phyloP scores from a whole-genome alignment of 1,140 invertebrate genomes.

The Telenomus remus region DNA sequence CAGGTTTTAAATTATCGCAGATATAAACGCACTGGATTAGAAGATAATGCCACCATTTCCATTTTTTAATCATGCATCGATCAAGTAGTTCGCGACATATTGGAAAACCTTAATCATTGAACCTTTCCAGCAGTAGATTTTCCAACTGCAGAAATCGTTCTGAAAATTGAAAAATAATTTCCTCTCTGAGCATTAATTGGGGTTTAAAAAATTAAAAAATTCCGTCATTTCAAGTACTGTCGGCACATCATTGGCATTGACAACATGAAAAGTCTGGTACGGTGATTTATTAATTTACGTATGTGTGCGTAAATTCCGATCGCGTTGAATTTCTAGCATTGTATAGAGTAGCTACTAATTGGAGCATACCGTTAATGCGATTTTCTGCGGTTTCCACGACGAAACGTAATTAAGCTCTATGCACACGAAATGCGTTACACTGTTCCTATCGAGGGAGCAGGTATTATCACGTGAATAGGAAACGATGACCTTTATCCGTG shows the following conservation, averaged over 20 bases:
- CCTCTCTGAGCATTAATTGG: too few species aligned
- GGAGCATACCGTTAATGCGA: constrained; percentile 53
- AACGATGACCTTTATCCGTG: constrained; percentile 55
- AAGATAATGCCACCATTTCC: too few species aligned
- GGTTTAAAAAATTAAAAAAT: too few species aligned
- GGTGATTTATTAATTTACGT: constrained; percentile 54
- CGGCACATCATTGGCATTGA: constrained; percentile 35
- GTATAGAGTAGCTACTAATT: constrained; percentile 55
- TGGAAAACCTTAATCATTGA: too few species aligned
- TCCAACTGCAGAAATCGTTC: too few species aligned
- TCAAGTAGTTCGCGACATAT: too few species aligned
- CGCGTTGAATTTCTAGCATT: constrained; percentile 52
- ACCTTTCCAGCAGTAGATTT: too few species aligned
- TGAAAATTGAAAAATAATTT: too few species aligned
- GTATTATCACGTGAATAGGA: constrained; percentile 53
- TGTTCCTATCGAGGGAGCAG: constrained; percentile 37
- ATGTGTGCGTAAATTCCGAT: constrained; percentile 38
- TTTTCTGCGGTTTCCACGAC: constrained; percentile 55
- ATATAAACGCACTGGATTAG: too few species aligned
- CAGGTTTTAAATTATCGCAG: too few species aligned
- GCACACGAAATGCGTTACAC: constrained; percentile 54
- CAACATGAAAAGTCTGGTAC: constrained; percentile 35
- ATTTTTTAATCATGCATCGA: too few species aligned
- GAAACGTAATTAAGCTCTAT: constrained; percentile 57
- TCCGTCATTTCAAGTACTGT: too few species aligned